Evolutionary conservation across 2,113 vertebrate genomes (phyloP).

Genomic region (Turdus rufiventris): DNA sequence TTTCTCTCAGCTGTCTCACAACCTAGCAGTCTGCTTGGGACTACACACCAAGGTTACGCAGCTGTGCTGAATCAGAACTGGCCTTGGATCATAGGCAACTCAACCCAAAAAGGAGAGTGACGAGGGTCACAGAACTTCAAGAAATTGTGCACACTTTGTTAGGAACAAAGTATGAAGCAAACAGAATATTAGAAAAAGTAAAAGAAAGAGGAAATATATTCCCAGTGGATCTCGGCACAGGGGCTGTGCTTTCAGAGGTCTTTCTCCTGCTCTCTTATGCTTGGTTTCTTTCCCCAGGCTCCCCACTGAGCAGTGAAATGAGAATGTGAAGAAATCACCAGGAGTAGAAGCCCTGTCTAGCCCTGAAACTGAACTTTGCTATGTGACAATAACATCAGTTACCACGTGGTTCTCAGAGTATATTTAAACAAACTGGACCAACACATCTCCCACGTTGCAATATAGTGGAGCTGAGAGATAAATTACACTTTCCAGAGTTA

Average conservation of each 20-base stretch:
- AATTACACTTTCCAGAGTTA: background rate
- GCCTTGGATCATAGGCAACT: background rate
- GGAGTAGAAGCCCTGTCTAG: background rate
- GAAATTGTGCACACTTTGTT: background rate
- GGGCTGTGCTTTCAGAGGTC: background rate
- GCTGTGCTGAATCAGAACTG: background rate
- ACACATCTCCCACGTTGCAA: background rate
- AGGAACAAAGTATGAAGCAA: background rate
- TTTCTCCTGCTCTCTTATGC: background rate
- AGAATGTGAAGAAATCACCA: background rate
- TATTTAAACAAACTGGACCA: background rate
- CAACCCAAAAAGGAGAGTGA: background rate
- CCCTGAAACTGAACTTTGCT: background rate
- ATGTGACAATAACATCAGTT: background rate
- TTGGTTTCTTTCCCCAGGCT: background rate
- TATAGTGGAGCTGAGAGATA: background rate
- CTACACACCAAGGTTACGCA: background rate
- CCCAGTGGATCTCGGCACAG: background rate
- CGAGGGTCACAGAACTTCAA: background rate
- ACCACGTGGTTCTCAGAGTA: background rate
- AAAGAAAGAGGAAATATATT: background rate
- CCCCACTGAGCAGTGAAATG: rapidly evolving
- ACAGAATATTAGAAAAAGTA: background rate
- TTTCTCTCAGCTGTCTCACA: background rate
- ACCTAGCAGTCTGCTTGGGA: background rate